Conservation (phyloP, 2,113 vertebrate genomes). For the Phyllostomus hastatus region DNA sequence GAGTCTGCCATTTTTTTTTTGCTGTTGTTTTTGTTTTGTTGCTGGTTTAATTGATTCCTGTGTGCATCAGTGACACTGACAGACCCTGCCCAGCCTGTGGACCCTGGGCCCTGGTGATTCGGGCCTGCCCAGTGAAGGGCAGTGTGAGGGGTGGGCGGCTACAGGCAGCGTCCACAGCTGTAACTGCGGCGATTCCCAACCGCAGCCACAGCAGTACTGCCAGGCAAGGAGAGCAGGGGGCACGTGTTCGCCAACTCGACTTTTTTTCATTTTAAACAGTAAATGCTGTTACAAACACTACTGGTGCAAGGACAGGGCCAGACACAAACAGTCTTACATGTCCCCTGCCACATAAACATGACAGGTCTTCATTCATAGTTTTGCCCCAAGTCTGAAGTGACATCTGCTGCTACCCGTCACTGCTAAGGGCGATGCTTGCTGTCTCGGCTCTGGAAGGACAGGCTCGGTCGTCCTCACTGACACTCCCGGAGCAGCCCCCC, state of each 20-base stretch:
- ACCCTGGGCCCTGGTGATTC: slow-evolving; percentile 68
- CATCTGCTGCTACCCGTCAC: slow-evolving; percentile 72
- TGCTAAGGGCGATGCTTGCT: slow-evolving; percentile 61
- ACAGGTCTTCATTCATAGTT: slow-evolving; percentile 77
- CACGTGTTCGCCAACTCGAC: slow-evolving; percentile 65
- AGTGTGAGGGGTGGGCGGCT: slow-evolving; percentile 85
- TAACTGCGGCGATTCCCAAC: slow-evolving; percentile 74
- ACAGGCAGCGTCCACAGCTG: slow-evolving; percentile 85
- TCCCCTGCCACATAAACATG: slow-evolving; percentile 88
- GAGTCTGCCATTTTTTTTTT: background rate
- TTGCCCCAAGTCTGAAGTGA: slow-evolving; percentile 64
- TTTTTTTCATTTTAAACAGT: slow-evolving; percentile 65
- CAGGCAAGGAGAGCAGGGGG: slow-evolving; percentile 69
- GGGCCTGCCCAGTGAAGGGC: slow-evolving; percentile 86
- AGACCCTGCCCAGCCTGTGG: slow-evolving; percentile 72
- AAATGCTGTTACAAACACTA: slow-evolving; percentile 78
- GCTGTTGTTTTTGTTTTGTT: background rate
- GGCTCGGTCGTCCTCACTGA: slow-evolving; percentile 90
- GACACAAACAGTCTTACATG: slow-evolving; percentile 80
- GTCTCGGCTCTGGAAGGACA: slow-evolving; percentile 36
- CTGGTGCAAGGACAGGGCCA: slow-evolving; percentile 68
- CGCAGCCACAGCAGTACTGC: slow-evolving; percentile 68
- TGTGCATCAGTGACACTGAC: slow-evolving; percentile 95
- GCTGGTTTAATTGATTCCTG: slow-evolving; percentile 82
- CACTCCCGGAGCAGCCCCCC: slow-evolving; percentile 91